Evolutionary conservation across 2,888 invertebrate species (phyloP), one percentile per base, ranked within the genome.

Genomic region (Coelinius sp.): DNA sequence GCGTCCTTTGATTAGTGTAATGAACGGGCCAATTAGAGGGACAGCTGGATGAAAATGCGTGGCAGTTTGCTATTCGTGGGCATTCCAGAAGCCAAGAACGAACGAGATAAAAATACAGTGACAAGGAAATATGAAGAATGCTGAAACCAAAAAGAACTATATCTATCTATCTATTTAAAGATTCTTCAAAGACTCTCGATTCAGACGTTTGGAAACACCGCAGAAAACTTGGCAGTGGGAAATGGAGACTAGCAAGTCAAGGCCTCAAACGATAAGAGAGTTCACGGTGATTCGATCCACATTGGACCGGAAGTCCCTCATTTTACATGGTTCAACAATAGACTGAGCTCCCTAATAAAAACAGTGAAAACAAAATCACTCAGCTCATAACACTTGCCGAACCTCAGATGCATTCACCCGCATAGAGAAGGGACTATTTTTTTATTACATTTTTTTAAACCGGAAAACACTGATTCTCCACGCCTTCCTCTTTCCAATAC

Each of bases 1-100:
- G 52, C 53, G 67, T 75, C 71, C 83, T 84, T 84, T 83, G 81
- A 84, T 83, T 81, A 80, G 73, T 74, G 79, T 80, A 82, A 84
- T 81, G 82, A 84, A 84, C 80, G 80, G 78, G 77, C 81, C 82
- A 84, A 84, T 84, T 84, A 84, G 62, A 62, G 20, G 38, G n/a
- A 62, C 35, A 62, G 62, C 35, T 38, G 35, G 38, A 62, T 62
- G 10, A 38, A 62, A 62, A 62, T 38, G 20, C 35, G 38, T 38
- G 38, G 22, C 38, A 62, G 62, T 62, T 22, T 20, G 38, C 56
- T 62, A 38, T 38, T 38, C 62, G 22, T 22, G 22, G 35, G 31
- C 20, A 17, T 10, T 35, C 6, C 22, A 35, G 38, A 12, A 12
- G 31, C 35, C 38, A 62, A 62, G 22, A 22, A 38, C 35, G 38